Evolutionary conservation across 2,113 vertebrate genomes (phyloP).

Genomic region (Carassius carassius): DNA sequence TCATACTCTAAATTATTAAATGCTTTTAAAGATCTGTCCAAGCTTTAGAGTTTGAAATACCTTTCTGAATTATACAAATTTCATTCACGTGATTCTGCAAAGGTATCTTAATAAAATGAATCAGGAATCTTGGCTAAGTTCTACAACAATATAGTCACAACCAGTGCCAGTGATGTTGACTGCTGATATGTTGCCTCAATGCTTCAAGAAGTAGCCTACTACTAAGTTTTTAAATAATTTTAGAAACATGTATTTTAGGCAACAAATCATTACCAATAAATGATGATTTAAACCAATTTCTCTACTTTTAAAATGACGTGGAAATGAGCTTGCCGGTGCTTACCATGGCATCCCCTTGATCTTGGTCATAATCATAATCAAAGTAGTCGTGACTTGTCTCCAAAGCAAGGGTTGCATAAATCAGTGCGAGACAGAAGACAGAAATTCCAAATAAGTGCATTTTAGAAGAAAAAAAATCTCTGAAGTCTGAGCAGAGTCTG

Average conservation of each 20-base stretch:
- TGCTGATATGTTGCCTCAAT: not conserved
- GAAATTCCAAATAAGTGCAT: slow-evolving; percentile 75
- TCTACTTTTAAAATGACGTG: not conserved
- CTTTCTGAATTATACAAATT: not conserved
- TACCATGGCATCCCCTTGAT: slow-evolving; percentile 71
- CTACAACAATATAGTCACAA: not conserved
- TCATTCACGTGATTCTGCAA: not conserved
- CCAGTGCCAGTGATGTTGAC: slow-evolving; percentile 4
- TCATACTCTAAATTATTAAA: not conserved
- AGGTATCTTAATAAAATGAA: not conserved
- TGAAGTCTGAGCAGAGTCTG: slow-evolving; percentile 48
- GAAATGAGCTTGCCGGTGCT: slow-evolving; percentile 48
- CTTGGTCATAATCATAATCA: slow-evolving; percentile 71
- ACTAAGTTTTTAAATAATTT: not conserved
- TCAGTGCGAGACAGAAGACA: slow-evolving; percentile 60
- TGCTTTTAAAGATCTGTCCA: not conserved
- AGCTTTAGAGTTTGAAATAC: not conserved
- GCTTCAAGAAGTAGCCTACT: not conserved
- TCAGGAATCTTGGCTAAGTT: not conserved
- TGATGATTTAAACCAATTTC: not conserved
- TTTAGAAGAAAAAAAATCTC: slow-evolving; percentile 51
- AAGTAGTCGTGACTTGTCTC: slow-evolving; percentile 66
- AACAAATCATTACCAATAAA: not conserved
- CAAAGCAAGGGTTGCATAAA: slow-evolving; percentile 70
- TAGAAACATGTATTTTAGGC: not conserved